These are phyloP conservation scores for Chiridota heheva DNA, from an alignment of 35 echinoderm and acorn worm species.

Conservation along the genomic window DNA sequence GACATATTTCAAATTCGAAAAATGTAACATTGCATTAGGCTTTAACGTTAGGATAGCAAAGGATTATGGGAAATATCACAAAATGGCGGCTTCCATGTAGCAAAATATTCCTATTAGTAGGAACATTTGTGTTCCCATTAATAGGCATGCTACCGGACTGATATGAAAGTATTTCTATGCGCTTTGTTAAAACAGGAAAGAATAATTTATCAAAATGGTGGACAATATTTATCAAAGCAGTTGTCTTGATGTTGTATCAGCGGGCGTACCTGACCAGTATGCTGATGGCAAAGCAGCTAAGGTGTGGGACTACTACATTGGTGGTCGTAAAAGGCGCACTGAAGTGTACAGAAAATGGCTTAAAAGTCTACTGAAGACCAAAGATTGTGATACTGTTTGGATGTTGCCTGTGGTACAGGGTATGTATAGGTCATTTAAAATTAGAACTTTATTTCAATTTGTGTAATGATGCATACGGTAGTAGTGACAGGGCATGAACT, in stretches of 20 bases:
- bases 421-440: not conserved
- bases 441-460: no score
- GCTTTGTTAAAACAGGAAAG: not conserved
- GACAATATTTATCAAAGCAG: constrained; percentile 60
- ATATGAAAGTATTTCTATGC: no score
- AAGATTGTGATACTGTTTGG: constrained; percentile 47
- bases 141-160: no score
- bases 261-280: constrained; percentile 59
- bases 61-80: no score
- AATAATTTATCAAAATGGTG: constrained; percentile 44
- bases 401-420: constrained; percentile 65
- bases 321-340: constrained; percentile 35
- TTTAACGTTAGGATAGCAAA: no score
- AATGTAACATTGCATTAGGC: no score
- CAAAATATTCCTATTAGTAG: no score
- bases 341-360: constrained; percentile 52
- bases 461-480: not conserved
- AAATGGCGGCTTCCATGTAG: no score
- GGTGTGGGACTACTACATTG: constrained; percentile 58
- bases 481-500: no score
- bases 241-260: constrained; percentile 40
- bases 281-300: constrained; percentile 71
- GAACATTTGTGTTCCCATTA: no score
- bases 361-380: constrained; percentile 8
- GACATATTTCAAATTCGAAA: no score